phyloP scores from a whole-genome alignment of 1,140 invertebrate species.

The Copidosoma floridanum region DNA sequence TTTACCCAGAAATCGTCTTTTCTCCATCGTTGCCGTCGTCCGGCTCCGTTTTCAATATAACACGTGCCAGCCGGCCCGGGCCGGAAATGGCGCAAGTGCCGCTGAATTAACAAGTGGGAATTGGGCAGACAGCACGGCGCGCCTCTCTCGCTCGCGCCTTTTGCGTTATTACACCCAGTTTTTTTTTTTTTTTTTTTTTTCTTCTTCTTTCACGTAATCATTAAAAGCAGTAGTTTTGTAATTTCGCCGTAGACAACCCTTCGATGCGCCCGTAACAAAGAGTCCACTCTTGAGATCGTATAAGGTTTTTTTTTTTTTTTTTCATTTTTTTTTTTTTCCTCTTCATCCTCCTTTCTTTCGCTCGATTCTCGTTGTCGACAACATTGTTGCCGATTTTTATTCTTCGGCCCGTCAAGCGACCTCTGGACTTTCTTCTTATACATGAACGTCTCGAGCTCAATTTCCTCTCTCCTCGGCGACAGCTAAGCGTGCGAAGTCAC shows the following conservation, averaged over 20 bases:
- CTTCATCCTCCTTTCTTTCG: no score
- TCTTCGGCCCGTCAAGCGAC: background rate
- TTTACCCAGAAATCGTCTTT: constrained; percentile 41
- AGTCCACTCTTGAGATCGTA: background rate
- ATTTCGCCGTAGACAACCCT: no score
- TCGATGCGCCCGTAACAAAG: background rate
- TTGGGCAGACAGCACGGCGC: constrained; percentile 47
- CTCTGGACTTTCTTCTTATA: background rate
- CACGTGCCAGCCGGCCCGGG: background rate
- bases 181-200: background rate
- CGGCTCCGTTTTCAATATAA: background rate
- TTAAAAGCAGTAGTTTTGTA: no score
- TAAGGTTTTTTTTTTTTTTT: no score
- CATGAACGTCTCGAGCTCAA: background rate
- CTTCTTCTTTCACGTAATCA: background rate
- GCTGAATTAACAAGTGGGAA: constrained; percentile 44
- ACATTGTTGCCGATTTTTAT: background rate
- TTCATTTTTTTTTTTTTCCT: no score
- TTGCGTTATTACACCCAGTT: no score
- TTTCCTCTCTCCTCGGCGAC: background rate
- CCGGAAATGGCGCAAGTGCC: constrained; percentile 40
- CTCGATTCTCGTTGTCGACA: no score
- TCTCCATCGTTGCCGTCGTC: background rate
- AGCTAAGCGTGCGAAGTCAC: no score
- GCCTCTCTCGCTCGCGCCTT: constrained; percentile 1